Evolutionary conservation across 2,888 invertebrate species (phyloP).

Genomic region (Sphinx pinastri): DNA sequence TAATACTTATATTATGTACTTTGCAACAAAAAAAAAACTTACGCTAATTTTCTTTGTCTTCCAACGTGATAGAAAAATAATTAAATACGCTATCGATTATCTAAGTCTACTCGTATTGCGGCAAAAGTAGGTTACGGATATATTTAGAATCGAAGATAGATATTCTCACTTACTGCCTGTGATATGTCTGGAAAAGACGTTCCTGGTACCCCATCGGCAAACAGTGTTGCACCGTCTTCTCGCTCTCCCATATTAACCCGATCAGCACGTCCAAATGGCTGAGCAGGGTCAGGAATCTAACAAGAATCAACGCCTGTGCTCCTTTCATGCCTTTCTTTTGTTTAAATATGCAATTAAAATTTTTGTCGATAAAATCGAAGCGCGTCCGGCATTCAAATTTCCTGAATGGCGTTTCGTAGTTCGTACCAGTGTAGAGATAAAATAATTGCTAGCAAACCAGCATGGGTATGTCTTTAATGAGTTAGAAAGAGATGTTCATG

Average conservation of each 20-base stretch:
- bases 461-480: neutral
- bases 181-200: constrained; percentile 82
- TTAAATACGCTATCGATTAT: neutral
- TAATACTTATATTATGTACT: too few relatives aligned
- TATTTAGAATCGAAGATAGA: neutral
- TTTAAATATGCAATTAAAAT: constrained; percentile 7
- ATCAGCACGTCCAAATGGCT: constrained; percentile 88
- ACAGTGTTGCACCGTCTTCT: constrained; percentile 81
- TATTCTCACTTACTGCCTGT: constrained; percentile 76
- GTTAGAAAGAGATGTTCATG: constrained; percentile 5
- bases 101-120: neutral
- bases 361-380: constrained; percentile 24
- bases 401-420: constrained; percentile 3
- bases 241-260: constrained; percentile 87
- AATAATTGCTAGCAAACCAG: neutral
- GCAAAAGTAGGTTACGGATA: neutral
- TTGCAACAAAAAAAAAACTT: too few relatives aligned
- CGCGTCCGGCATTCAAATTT: neutral
- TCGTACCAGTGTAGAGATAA: neutral
- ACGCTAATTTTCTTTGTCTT: too few relatives aligned
- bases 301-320: constrained; percentile 83
- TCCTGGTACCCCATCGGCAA: constrained; percentile 76
- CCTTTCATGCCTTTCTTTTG: constrained; percentile 66
- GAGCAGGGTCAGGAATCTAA: constrained; percentile 87
- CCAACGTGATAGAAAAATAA: neutral